These are phyloP conservation scores for Pelosia muscerda DNA, from an alignment of 2,888 invertebrate species.

Conservation along the genomic window DNA sequence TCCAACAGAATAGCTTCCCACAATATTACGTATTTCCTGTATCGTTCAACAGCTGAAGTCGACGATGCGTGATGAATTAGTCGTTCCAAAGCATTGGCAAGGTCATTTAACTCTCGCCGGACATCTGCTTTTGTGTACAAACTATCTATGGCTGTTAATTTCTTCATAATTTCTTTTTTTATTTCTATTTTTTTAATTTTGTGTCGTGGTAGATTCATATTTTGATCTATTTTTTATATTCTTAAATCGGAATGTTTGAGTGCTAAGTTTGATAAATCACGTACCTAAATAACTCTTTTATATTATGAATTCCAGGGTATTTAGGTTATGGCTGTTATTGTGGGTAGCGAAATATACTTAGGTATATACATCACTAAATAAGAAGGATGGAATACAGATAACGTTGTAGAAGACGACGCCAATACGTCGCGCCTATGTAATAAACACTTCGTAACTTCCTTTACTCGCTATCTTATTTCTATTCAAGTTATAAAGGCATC, in stretches of 20 bases:
- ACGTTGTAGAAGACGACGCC: conserved; percentile 56
- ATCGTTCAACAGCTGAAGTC: conserved; percentile 65
- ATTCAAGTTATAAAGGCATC: conserved; percentile 60
- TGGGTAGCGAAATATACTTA: conserved; percentile 19
- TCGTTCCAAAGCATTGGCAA: conserved; percentile 67
- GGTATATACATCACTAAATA: conserved; percentile 27
- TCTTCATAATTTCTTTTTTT: conserved; percentile 36
- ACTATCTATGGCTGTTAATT: conserved; percentile 40
- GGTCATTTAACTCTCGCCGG: conserved; percentile 65
- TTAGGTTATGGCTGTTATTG: neutral
- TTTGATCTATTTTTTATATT: neutral
- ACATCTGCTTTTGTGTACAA: conserved; percentile 46
- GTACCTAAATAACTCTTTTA: neutral
- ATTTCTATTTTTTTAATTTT: too few relatives aligned
- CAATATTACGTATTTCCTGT: conserved; percentile 60
- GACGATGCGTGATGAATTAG: conserved; percentile 69
- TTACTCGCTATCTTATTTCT: conserved; percentile 64
- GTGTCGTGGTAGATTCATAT: neutral
- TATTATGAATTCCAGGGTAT: neutral
- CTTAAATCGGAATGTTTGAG: too few relatives aligned
- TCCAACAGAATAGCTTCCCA: conserved; percentile 38
- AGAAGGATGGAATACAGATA: conserved; percentile 49
- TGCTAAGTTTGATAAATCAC: too few relatives aligned
- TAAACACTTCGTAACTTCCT: conserved; percentile 70
- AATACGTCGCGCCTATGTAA: conserved; percentile 65